These are phyloP conservation scores for Myoxocephalus aenaeus DNA, from an alignment of 2,797 vertebrate genomes.

Conservation along the genomic window DNA sequence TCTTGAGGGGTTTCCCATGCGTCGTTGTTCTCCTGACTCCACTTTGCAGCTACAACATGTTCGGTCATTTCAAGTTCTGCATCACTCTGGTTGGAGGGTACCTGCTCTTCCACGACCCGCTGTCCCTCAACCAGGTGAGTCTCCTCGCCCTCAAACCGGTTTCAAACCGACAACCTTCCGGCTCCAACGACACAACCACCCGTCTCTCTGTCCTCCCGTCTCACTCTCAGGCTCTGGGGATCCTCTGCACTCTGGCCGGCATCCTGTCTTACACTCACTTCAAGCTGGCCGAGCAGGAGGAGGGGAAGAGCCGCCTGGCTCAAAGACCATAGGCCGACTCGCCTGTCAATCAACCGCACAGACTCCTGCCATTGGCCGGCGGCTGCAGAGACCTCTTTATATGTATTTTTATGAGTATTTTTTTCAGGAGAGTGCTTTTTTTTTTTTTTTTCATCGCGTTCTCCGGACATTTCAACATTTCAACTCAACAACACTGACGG, in stretches of 20 bases:
- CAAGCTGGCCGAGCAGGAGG: constrained; percentile 93
- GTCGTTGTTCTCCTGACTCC: constrained; percentile 48
- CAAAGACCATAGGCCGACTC: constrained; percentile 87
- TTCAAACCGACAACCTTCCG: not conserved
- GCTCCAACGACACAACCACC: not conserved
- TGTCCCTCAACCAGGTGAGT: constrained; percentile 89
- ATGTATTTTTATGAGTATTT: constrained; percentile 45
- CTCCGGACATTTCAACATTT: not conserved
- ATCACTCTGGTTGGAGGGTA: constrained; percentile 96
- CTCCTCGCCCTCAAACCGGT: not conserved
- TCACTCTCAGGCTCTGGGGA: constrained; percentile 86
- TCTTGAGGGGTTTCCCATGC: not conserved
- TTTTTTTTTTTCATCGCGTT: not conserved
- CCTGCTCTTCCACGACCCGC: constrained; percentile 92
- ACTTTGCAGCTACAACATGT: constrained; percentile 95
- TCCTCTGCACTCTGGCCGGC: constrained; percentile 92
- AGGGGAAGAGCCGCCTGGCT: constrained; percentile 88
- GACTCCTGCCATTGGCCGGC: constrained; percentile 13
- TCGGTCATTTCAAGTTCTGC: constrained; percentile 99
- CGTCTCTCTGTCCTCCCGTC: not conserved
- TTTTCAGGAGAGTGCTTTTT: constrained; percentile 41
- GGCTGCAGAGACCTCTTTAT: constrained; percentile 40
- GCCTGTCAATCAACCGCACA: constrained; percentile 19
- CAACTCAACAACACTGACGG: not conserved
- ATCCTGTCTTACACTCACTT: constrained; percentile 96